phyloP scores from a whole-genome alignment of 2,797 vertebrate genomes.

The Sebastes miniatus region DNA sequence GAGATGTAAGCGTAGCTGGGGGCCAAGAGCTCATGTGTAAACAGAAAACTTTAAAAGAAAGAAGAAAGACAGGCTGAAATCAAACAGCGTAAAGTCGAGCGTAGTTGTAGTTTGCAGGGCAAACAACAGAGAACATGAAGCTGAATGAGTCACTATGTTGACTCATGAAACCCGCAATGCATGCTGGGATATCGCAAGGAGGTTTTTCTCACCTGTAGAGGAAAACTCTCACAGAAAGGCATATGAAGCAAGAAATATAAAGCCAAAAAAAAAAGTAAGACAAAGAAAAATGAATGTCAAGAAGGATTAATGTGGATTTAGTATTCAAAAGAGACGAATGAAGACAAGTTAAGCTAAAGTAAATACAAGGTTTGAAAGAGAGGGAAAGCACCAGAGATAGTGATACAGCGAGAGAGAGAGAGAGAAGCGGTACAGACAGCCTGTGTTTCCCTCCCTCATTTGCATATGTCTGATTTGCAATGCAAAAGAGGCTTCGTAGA shows the following conservation, averaged over 20 bases:
- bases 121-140: constrained; percentile 36
- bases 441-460: constrained; percentile 47
- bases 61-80: constrained; percentile 30
- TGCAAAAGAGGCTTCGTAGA: constrained; percentile 58
- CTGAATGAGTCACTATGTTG: constrained; percentile 44
- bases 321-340: neutral
- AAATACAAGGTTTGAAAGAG: neutral
- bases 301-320: neutral
- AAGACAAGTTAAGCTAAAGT: neutral
- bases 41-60: constrained; percentile 25
- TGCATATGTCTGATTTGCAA: constrained; percentile 72
- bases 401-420: neutral
- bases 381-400: constrained; percentile 19
- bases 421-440: neutral
- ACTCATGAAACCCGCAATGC: constrained; percentile 6
- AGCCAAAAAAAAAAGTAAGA: neutral
- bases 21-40: constrained; percentile 42
- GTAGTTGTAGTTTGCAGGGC: constrained; percentile 40
- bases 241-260: neutral
- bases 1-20: constrained; percentile 29
- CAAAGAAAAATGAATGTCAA: neutral
- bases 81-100: constrained; percentile 8
- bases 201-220: neutral
- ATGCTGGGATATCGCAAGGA: neutral
- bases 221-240: neutral